Evolutionary conservation across 2,888 invertebrate species (phyloP).

Genomic region (Tipula confusa): DNA sequence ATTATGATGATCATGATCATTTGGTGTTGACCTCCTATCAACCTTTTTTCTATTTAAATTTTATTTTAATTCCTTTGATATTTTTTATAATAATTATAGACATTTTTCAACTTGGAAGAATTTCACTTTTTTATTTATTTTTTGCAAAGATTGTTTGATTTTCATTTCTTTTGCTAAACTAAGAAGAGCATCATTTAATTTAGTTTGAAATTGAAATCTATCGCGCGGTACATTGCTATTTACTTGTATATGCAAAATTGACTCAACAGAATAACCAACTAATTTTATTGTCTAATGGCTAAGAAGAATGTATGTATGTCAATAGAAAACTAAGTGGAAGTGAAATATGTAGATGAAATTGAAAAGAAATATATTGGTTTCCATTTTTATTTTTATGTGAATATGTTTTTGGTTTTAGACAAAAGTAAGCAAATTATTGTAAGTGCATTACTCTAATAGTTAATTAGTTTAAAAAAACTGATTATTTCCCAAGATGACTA

Average conservation of each 20-base stretch:
- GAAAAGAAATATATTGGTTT: background rate
- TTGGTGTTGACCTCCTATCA: background rate
- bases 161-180: background rate
- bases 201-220: background rate
- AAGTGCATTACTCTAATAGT: too few relatives aligned
- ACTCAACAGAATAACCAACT: background rate
- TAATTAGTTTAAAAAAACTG: too few relatives aligned
- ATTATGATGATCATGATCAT: slow-evolving; percentile 6
- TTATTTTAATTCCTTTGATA: background rate
- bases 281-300: background rate
- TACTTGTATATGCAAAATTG: background rate
- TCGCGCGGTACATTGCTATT: background rate
- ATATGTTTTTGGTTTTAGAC: too few relatives aligned
- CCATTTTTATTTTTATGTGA: background rate
- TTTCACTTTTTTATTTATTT: too few relatives aligned
- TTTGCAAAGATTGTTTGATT: background rate
- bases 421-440: too few relatives aligned
- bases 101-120: background rate
- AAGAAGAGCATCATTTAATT: background rate
- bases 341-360: slow-evolving; percentile 20
- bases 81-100: background rate
- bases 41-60: background rate
- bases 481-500: too few relatives aligned
- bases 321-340: background rate
- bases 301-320: slow-evolving; percentile 12